Conservation (phyloP, 2,888 invertebrate genomes). For the Acleris literana region DNA sequence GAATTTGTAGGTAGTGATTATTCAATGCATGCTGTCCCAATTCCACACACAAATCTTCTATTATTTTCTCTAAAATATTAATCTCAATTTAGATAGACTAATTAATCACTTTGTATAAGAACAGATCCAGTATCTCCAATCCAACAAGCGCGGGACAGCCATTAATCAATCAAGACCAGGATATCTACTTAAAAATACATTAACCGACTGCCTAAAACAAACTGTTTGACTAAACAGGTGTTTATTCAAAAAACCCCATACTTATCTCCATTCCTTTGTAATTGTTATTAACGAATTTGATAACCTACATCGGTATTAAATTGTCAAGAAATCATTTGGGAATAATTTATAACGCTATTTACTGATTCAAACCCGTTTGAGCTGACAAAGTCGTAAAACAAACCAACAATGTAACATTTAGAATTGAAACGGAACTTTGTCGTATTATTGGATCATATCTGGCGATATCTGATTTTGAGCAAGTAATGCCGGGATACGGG, state of each 20-base stretch:
- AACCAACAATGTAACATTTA: conserved; percentile 3
- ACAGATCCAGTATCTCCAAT: conserved; percentile 55
- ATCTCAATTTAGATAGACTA: conserved; percentile 74
- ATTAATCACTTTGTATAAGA: conserved; percentile 66
- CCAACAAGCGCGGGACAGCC: conserved; percentile 59
- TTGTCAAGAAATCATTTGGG: conserved; percentile 74
- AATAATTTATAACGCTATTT: conserved; percentile 70
- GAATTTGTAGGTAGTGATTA: background rate
- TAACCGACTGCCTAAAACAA: conserved; percentile 62
- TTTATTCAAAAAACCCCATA: conserved; percentile 42
- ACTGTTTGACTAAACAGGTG: conserved; percentile 55
- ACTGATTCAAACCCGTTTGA: conserved; percentile 41
- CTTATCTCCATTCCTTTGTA: conserved; percentile 60
- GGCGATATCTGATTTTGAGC: conserved; percentile 68
- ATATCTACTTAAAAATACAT: conserved; percentile 79
- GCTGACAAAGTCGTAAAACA: conserved; percentile 51
- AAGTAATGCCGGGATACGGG: conserved; percentile 64
- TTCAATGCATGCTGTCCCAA: background rate
- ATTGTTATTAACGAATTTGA: conserved; percentile 72
- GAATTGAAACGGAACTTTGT: conserved; percentile 55
- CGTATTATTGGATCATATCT: conserved; percentile 52
- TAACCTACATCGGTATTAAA: conserved; percentile 71
- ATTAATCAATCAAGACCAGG: conserved; percentile 78
- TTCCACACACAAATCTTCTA: conserved; percentile 7
- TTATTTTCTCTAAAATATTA: conserved; percentile 53